These are phyloP conservation scores for Agrochola macilenta DNA, from an alignment of 2,888 invertebrate species.

Conservation along the genomic window DNA sequence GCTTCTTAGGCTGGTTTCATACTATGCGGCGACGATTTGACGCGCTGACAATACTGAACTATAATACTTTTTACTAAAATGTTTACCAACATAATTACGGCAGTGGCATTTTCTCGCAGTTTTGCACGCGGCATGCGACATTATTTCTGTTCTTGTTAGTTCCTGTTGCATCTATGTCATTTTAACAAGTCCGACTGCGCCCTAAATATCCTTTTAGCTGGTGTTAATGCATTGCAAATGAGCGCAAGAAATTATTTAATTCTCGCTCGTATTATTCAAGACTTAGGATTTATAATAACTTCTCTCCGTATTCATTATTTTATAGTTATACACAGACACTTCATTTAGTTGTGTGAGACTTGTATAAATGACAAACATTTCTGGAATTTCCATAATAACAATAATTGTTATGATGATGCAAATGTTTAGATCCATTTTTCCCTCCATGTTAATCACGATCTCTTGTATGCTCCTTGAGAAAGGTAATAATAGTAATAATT, in stretches of 20 bases:
- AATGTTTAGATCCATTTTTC: not conserved
- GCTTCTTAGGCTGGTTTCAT: slow-evolving; percentile 19
- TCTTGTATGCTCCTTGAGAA: slow-evolving; percentile 14
- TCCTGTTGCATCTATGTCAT: slow-evolving; percentile 34
- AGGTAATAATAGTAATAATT: not conserved
- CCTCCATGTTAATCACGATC: slow-evolving; percentile 2
- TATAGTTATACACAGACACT: not conserved
- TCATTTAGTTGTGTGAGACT: slow-evolving; percentile 3
- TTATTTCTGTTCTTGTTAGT: slow-evolving; percentile 53
- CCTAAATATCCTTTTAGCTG: slow-evolving; percentile 46
- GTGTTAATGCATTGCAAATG: slow-evolving; percentile 34
- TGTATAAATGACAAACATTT: not conserved
- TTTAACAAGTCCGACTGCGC: slow-evolving; percentile 21
- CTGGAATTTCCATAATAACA: slow-evolving; percentile 10
- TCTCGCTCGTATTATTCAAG: slow-evolving; percentile 32
- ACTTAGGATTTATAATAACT: slow-evolving; percentile 37
- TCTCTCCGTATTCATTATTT: slow-evolving; percentile 19
- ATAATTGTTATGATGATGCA: slow-evolving; percentile 11
- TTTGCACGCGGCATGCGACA: slow-evolving; percentile 16
- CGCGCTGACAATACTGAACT: not conserved
- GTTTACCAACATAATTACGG: not conserved
- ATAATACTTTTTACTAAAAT: slow-evolving; percentile 12
- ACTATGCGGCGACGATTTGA: not conserved
- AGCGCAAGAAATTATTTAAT: slow-evolving; percentile 20
- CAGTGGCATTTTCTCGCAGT: slow-evolving; percentile 27